Base-by-base conservation (phyloP, 2,113 vertebrate species). In the Cinclus mexicanus region DNA sequence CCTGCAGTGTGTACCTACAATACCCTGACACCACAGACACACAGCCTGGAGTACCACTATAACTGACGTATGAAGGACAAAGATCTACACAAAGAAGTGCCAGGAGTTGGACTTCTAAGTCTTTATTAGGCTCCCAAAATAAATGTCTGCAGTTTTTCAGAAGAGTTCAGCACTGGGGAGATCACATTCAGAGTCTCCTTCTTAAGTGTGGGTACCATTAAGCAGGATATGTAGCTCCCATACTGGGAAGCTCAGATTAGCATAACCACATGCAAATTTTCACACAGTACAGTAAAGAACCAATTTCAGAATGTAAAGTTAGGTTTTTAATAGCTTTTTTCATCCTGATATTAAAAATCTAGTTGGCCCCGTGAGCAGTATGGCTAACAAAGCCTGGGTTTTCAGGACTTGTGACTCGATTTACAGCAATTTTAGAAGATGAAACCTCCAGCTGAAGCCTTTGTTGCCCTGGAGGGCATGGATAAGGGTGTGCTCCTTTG, bases 251-350 rank as follows among this genome's bases (percentile, higher is more conserved):
- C 17, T 28, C 64, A 88, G 47, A 95, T 96, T 93, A 90, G n/a
- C 83, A 83, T 81, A 93, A 75, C 76, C 57, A 39, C 60, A 93
- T 83, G 68, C 60, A 94, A 94, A 93, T 96, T 92, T 93, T 75
- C 76, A 93, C 60, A 56, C 28, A 77, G 64, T 28, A 92, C 14
- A 84, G 68, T 80, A 88, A 81, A 87, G 31, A 88, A 86, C 56
- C 33, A 28, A 90, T 91, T 93, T 93, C 41, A 28, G 52, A 81
- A 28, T 18, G 41, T 52, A 53, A 83, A 92, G 56, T 75, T 80
- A 81, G 72, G 17, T 7, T 49, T 91, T 94, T 81, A 92, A 90
- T 46, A 67, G 60, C n/a, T 63, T 92, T 79, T 77, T 93, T 89
- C 39, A 97, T 95, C 64, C 42, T 94, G 14, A 47, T 77, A 74